Percentiles rank a stretch among this genome's conserved stretches.
These are phyloP conservation scores for Graphium colonna DNA, from an alignment of 2,888 invertebrate species.

Conservation along the genomic window DNA sequence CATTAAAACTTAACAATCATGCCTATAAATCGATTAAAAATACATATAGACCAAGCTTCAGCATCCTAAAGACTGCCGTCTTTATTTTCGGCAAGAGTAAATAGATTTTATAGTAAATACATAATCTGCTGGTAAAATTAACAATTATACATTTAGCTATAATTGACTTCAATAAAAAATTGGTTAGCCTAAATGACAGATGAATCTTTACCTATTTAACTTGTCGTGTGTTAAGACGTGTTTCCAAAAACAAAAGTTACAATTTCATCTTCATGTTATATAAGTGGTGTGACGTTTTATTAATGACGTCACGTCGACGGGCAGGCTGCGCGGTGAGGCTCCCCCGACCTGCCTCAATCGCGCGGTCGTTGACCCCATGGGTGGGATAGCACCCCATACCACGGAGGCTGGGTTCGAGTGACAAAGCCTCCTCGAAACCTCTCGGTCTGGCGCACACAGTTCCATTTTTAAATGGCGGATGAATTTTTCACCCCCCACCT, in stretches of 20 bases:
- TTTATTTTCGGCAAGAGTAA: no score
- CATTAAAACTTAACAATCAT: no score
- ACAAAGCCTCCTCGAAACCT: conserved; percentile 55
- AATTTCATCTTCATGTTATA: not conserved
- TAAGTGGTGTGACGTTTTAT: not conserved
- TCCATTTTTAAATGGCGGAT: conserved; percentile 58
- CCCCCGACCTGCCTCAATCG: conserved; percentile 40
- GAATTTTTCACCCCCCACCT: conserved; percentile 39
- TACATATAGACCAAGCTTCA: no score
- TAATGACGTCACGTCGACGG: conserved; percentile 28
- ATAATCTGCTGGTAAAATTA: no score
- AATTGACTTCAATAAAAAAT: no score
- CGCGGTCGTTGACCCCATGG: conserved; percentile 39
- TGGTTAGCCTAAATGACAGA: no score
- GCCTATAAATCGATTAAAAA: no score
- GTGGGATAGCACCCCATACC: conserved; percentile 24
- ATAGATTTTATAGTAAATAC: no score
- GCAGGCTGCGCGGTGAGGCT: conserved; percentile 25
- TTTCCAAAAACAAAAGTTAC: not conserved
- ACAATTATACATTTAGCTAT: no score
- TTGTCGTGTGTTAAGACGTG: no score
- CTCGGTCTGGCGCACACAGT: conserved; percentile 45
- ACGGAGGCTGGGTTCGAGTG: conserved; percentile 46
- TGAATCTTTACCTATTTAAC: no score
- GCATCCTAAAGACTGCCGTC: no score